phyloP scores from a whole-genome alignment of 2,888 invertebrate genomes.

The Notocelia uddmanniana region DNA sequence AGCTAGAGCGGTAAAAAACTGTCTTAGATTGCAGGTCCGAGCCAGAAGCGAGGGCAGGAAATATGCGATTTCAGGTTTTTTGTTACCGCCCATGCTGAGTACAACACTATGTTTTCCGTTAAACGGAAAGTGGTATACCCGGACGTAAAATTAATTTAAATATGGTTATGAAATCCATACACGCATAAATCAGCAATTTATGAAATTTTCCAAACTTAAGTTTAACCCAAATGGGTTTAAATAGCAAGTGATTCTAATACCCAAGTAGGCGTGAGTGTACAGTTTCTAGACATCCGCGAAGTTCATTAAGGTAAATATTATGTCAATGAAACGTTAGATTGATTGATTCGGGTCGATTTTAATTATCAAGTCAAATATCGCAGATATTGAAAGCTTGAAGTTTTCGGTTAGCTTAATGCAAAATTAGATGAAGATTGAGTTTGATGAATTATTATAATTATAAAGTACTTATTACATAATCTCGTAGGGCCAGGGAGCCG shows the following conservation, averaged over 20 bases:
- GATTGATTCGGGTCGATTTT: slow-evolving; percentile 10
- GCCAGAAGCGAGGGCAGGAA: no score
- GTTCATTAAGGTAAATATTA: slow-evolving; percentile 13
- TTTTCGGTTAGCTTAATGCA: slow-evolving; percentile 10
- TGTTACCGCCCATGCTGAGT: not conserved
- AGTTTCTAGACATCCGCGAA: not conserved
- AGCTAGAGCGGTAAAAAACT: no score
- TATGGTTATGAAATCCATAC: not conserved
- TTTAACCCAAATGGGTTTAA: not conserved
- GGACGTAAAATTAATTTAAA: not conserved
- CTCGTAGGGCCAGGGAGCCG: no score
- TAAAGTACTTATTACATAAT: not conserved
- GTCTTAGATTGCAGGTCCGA: no score
- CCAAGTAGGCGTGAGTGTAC: not conserved
- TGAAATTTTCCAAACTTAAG: not conserved
- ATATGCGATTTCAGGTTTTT: no score
- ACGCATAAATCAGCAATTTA: not conserved
- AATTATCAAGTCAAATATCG: slow-evolving; percentile 39
- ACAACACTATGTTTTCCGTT: not conserved
- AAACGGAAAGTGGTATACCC: not conserved
- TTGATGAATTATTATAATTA: not conserved
- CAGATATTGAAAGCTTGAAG: slow-evolving; percentile 22
- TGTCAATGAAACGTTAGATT: slow-evolving; percentile 13
- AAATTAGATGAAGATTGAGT: slow-evolving; percentile 9
- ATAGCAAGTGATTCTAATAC: not conserved